Base-by-base conservation (phyloP, 1,140 invertebrate species). In the Lepidotrigona ventralis region DNA sequence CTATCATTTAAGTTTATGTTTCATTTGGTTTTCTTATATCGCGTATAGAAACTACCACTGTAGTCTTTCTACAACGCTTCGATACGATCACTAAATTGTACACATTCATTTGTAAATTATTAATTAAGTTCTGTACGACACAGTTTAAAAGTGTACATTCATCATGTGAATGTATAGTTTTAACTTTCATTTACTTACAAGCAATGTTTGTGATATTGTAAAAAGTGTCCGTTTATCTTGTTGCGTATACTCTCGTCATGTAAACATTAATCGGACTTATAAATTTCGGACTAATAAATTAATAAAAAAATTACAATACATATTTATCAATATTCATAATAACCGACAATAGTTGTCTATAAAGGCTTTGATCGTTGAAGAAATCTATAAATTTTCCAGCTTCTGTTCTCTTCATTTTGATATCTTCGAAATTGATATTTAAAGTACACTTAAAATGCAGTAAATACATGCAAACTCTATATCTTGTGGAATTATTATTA, bases 201-300 rank as follows among this genome's bases (percentile, higher is more conserved):
- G 46, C 63, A 80, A 71, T 72, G 78, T 80, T 80, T 72, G 69
- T 63, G 56, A 80, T 80, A 72, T 58, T 72, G 5, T 53, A 60
- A 72, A 70, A 56, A 80, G 53, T 80, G 26, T 72, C 56, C 39
- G 4, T 14, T 72, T 72, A 72, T 80, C 53, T 71, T 82, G 19
- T 54, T 70, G 58, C 21, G 23, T 58, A 73, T 29, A 33, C 46
- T 21, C 46, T 54, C n/a, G 66, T 63, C 33, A 1, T 46, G 15
- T 23, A 8, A 74, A 39, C 29, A n/a, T 21, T 75, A 83, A 54
- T 75, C 5, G 26, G 26, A 46, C 29, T 72, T 33, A n/a, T n/a
- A n/a, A n/a, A n/a, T n/a, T n/a, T n/a, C n/a, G n/a, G n/a, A n/a
- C n/a, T n/a, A n/a, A n/a, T n/a, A n/a, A n/a, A n/a, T n/a, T n/a